Evolutionary conservation across 2,797 vertebrate species (phyloP).

Genomic region (Dryobates pubescens): DNA sequence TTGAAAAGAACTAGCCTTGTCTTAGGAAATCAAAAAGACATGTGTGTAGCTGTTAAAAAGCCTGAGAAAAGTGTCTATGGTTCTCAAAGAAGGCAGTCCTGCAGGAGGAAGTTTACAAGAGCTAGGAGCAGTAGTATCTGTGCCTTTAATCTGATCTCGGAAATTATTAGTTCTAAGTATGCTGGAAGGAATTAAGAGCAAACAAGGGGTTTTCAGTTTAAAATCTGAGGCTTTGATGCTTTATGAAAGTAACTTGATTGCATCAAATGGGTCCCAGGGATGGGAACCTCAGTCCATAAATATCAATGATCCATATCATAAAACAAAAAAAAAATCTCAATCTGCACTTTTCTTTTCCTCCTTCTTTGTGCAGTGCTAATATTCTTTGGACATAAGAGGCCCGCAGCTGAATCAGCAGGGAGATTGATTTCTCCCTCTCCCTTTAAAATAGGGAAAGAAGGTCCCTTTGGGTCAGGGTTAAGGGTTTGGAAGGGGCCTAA

Average conservation of each 20-base stretch:
- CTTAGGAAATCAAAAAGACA: conserved; percentile 70
- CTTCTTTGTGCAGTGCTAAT: conserved; percentile 62
- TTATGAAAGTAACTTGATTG: conserved; percentile 67
- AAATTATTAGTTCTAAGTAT: conserved; percentile 59
- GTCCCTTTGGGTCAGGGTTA: conserved; percentile 66
- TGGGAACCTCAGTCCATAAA: conserved; percentile 66
- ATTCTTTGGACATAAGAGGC: conserved; percentile 65
- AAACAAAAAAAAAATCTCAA: conserved; percentile 54
- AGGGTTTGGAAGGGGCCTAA: conserved; percentile 59
- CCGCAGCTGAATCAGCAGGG: conserved; percentile 65
- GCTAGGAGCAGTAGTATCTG: conserved; percentile 35
- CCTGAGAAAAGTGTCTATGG: conserved; percentile 37
- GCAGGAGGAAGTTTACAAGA: conserved; percentile 56
- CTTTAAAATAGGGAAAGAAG: conserved; percentile 62
- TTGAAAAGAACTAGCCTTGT: conserved; percentile 60
- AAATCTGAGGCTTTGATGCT: conserved; percentile 64
- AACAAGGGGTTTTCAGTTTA: conserved; percentile 61
- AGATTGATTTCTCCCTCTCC: conserved; percentile 55
- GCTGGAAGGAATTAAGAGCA: conserved; percentile 68
- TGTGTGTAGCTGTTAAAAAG: conserved; percentile 49
- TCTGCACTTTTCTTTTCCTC: background rate
- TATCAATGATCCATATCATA: conserved; percentile 62
- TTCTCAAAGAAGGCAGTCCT: conserved; percentile 14
- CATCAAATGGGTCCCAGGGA: conserved; percentile 63
- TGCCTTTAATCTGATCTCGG: conserved; percentile 61